phyloP scores from a whole-genome alignment of 2,797 vertebrate genomes.

The Liasis olivaceus region DNA sequence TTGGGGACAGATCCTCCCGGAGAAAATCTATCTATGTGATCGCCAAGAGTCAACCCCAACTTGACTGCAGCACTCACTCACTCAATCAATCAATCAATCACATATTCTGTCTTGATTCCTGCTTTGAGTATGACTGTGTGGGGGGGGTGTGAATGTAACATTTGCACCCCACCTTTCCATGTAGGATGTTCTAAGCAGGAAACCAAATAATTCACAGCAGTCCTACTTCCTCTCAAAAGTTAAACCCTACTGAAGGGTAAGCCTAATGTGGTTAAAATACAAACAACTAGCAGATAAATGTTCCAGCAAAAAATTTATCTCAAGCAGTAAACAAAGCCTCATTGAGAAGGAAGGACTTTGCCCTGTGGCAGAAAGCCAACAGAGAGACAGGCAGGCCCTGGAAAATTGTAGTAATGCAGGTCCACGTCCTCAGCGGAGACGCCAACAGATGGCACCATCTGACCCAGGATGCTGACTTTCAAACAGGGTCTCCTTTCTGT shows the following conservation, averaged over 20 bases:
- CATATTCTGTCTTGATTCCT: no score
- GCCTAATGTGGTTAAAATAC: background rate
- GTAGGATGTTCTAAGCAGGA: no score
- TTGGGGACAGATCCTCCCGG: no score
- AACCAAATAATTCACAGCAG: no score
- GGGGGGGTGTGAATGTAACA: no score
- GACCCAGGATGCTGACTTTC: background rate
- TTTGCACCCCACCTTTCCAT: no score
- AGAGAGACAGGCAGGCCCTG: background rate
- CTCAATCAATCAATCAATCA: no score
- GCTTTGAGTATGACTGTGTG: no score
- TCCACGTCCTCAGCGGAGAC: background rate
- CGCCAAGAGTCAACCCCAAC: no score
- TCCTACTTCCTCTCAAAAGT: background rate
- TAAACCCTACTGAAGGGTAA: background rate
- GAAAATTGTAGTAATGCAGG: background rate
- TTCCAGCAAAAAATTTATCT: background rate
- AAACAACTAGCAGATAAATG: background rate
- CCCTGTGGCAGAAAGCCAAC: background rate
- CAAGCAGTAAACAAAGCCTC: background rate
- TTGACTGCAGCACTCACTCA: no score
- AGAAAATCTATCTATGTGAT: no score
- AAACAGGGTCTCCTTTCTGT: background rate
- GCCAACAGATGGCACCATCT: background rate
- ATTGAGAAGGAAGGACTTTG: background rate